Percentiles rank a stretch among this genome's conserved stretches.
Conservation (phyloP, 1,140 invertebrate species). For the Drosophila guanche region DNA sequence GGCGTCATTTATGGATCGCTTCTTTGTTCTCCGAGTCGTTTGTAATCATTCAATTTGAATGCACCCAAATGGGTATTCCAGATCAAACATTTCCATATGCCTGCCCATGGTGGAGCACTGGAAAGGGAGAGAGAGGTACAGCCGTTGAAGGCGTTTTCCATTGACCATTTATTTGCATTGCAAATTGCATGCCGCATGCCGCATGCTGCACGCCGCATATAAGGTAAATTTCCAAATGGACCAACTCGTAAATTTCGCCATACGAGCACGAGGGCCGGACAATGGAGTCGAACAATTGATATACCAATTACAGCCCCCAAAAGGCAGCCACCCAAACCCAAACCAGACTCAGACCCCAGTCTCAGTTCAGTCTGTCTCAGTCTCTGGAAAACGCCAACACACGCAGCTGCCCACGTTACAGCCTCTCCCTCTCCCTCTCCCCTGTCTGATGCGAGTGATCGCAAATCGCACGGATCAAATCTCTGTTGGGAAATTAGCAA, state of each 20-base stretch:
- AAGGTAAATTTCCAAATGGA: constrained; percentile 69
- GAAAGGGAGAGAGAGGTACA: background rate
- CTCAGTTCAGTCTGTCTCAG: too few relatives aligned
- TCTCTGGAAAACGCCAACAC: constrained; percentile 53
- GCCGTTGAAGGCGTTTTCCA: constrained; percentile 56
- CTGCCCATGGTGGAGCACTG: constrained; percentile 14
- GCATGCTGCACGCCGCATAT: constrained; percentile 33
- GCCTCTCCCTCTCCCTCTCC: constrained; percentile 4
- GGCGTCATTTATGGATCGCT: constrained; percentile 54
- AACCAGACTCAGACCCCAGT: constrained; percentile 10
- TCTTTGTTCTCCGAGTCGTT: constrained; percentile 35
- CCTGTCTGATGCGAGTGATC: background rate
- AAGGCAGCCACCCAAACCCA: constrained; percentile 8
- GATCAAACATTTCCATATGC: constrained; percentile 50
- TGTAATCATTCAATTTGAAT: constrained; percentile 44
- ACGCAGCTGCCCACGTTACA: constrained; percentile 43
- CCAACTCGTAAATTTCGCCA: constrained; percentile 66
- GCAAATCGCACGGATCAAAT: constrained; percentile 54
- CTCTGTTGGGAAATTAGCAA: constrained; percentile 69
- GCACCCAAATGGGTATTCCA: constrained; percentile 10
- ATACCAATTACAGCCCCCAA: constrained; percentile 69
- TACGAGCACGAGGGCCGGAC: constrained; percentile 34
- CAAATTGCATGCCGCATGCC: constrained; percentile 43
- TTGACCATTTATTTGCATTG: constrained; percentile 75
- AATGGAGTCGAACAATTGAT: constrained; percentile 67